These are phyloP conservation scores for Hucho hucho DNA, from an alignment of 2,113 vertebrate species.

Conservation along the genomic window DNA sequence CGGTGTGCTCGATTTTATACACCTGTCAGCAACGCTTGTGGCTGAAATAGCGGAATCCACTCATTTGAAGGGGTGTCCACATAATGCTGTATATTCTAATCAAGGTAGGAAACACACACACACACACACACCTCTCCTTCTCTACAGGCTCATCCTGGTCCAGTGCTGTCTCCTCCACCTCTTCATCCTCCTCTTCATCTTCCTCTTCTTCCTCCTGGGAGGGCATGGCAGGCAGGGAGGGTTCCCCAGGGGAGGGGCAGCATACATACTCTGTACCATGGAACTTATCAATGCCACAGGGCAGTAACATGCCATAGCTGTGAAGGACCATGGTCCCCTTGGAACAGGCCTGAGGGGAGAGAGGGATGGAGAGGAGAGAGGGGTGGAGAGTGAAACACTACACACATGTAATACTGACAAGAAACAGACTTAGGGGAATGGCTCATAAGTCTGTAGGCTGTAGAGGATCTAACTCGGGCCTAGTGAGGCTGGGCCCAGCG, in stretches of 20 bases:
- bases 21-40: too few relatives aligned
- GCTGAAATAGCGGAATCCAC: too few relatives aligned
- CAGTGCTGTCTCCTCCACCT: slow-evolving; percentile 52
- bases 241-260: slow-evolving; percentile 75
- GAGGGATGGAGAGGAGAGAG: background rate
- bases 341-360: slow-evolving; percentile 80
- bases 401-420: background rate
- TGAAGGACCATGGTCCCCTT: slow-evolving; percentile 85
- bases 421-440: background rate
- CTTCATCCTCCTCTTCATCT: slow-evolving; percentile 72
- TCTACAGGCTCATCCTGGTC: slow-evolving; percentile 32
- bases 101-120: background rate
- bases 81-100: background rate
- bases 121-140: slow-evolving; percentile 33
- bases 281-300: slow-evolving; percentile 92
- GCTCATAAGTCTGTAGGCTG: too few relatives aligned
- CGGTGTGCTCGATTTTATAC: too few relatives aligned
- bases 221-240: slow-evolving; percentile 53
- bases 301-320: slow-evolving; percentile 93
- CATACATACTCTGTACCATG: slow-evolving; percentile 93
- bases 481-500: too few relatives aligned
- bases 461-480: too few relatives aligned
- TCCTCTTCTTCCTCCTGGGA: slow-evolving; percentile 78
- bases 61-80: background rate
- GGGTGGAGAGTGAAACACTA: background rate